Conservation (phyloP, 2,797 vertebrate species). For the Pseudopleuronectes americanus region DNA sequence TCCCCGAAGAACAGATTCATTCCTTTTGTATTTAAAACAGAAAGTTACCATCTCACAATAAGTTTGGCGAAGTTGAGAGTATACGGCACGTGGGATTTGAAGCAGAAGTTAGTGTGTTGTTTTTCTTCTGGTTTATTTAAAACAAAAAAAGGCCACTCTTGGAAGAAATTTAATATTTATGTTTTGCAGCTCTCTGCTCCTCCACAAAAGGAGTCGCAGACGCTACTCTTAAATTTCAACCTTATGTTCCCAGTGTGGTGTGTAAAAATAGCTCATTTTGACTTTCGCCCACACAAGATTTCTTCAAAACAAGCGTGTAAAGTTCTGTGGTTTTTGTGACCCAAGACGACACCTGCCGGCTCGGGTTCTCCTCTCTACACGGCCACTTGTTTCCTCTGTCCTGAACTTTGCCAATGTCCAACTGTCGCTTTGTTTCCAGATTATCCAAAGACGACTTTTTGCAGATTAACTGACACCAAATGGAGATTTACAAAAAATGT, state of each 20-base stretch:
- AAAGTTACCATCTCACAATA: not conserved
- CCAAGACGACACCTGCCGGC: constrained; percentile 26
- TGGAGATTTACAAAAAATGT: constrained; percentile 45
- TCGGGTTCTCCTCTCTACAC: constrained; percentile 7
- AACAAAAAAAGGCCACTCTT: constrained; percentile 14
- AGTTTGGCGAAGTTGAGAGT: not conserved
- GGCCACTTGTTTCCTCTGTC: constrained; percentile 3
- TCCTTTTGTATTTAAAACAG: constrained; percentile 7
- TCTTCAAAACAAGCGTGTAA: constrained; percentile 33
- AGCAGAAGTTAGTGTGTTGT: constrained; percentile 8
- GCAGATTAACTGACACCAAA: constrained; percentile 47
- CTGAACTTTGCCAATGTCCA: not conserved
- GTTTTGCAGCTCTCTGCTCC: constrained; percentile 12
- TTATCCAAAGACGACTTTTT: constrained; percentile 15
- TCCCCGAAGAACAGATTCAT: not conserved
- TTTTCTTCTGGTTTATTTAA: constrained; percentile 34
- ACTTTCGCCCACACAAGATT: constrained; percentile 33
- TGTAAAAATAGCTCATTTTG: constrained; percentile 47
- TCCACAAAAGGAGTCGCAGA: constrained; percentile 29
- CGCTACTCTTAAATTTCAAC: constrained; percentile 37
- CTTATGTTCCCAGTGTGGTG: constrained; percentile 39
- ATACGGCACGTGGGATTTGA: constrained; percentile 1
- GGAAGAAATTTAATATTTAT: not conserved
- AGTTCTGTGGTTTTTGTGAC: constrained; percentile 36
- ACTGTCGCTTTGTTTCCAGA: constrained; percentile 5